Percentiles rank a stretch among this genome's conserved stretches.
Conservation (phyloP, 2,888 invertebrate species). For the Eubasilissa splendida region DNA sequence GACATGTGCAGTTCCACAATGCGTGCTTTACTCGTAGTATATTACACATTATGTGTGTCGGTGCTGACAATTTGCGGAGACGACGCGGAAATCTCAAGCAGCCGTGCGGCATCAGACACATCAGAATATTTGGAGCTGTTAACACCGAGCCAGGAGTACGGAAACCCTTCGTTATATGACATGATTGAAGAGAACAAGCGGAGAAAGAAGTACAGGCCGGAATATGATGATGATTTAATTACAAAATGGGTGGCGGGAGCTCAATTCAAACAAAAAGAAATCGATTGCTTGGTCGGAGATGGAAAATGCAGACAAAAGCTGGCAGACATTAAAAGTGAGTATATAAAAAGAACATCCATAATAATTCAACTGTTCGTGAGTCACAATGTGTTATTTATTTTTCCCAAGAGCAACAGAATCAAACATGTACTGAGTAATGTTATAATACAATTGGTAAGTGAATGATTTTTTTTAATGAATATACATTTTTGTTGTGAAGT, state of each 20-base stretch:
- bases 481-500: too few species aligned
- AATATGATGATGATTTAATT: conserved; percentile 2
- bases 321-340: conserved; percentile 22
- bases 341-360: too few species aligned
- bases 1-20: not conserved
- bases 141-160: not conserved
- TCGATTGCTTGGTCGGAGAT: conserved; percentile 41
- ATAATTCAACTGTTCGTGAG: too few species aligned
- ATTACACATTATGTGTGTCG: not conserved
- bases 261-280: conserved; percentile 41
- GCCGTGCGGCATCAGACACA: not conserved
- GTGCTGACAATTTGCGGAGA: not conserved
- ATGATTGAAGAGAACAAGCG: not conserved
- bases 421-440: too few species aligned
- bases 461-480: too few species aligned
- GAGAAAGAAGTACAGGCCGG: conserved; percentile 7
- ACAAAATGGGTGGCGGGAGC: conserved; percentile 26
- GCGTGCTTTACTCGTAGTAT: not conserved
- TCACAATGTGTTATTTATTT: too few species aligned
- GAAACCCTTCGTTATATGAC: not conserved
- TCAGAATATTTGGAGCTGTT: not conserved
- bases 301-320: conserved; percentile 38
- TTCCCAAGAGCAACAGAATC: too few species aligned
- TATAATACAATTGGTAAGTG: too few species aligned
- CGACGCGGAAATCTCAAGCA: not conserved